Evolutionary conservation across 2,797 vertebrate species (phyloP), one percentile per base, ranked within the genome.

Genomic region (Anomalospiza imberbis): DNA sequence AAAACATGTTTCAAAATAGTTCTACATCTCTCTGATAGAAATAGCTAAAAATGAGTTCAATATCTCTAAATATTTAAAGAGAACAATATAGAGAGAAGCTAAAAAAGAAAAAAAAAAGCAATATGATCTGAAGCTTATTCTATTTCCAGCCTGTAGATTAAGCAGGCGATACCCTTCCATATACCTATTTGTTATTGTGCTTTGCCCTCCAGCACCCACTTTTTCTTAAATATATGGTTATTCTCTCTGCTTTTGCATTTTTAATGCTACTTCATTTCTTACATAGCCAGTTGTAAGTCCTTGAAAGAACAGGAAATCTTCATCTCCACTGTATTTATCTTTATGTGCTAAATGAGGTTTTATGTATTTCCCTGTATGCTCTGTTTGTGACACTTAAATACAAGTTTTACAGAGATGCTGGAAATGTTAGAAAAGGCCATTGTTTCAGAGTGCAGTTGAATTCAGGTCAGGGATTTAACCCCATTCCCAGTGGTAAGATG

Each of bases 31-130:
- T 85, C 13, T 83, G 17, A 29, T 80, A 12, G 0, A 85, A 93
- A 65, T 78, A 78, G 38, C 36, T 94, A 32, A 80, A 92, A 93
- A 45, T 66, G 4, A 93, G 28, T 80, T 88, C 45, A 40, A 17
- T 72, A 66, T 50, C 29, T 62, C 72, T 91, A 85, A 88, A 88
- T 89, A 62, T 85, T 88, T 83, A 51, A 89, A 88, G 45, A 89
- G 31, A 89, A 66, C 10, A 62, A 63, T 48, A 40, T 18, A 65
- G 53, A 76, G 21, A 54, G 6, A 93, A 81, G 17, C 10, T 57
- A 38, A 76, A 82, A 83, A 72, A n/a, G n/a, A n/a, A n/a, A n/a
- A n/a, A 61, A 73, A 16, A 32, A 20, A 29, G 5, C 3, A 76
- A 21, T 51, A 26, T 36, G 29, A 74, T 44, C 40, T 68, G 25